phyloP scores from a whole-genome alignment of 1,140 invertebrate genomes.

The fruit fly (Drosophila melanogaster) region Release_6_plus_ISO1_MT NT_033779.5:11760501-11761000 shows the following conservation, averaged over 20 bases:
- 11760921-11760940: constrained; percentile 25
- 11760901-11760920: constrained; percentile 38
- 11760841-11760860: too few species aligned
- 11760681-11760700: background rate
- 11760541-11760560: constrained; percentile 32
- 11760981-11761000: constrained; percentile 34
- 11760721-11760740: background rate
- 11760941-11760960: constrained; percentile 19
- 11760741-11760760: background rate
- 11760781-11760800: too few species aligned
- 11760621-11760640: constrained; percentile 51
- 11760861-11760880: too few species aligned
- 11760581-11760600: constrained; percentile 22
- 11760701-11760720: too few species aligned
- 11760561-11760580: constrained; percentile 12
- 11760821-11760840: too few species aligned
- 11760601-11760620: constrained; percentile 53
- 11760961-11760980: constrained; percentile 34
- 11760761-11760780: too few species aligned
- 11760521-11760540: constrained; percentile 48
- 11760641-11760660: constrained; percentile 22
- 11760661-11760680: background rate
- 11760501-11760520: constrained; percentile 53
- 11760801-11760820: too few species aligned
- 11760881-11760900: background rate